Evolutionary conservation across 1,140 invertebrate species (phyloP).

Genomic region (Nymphalis io): DNA sequence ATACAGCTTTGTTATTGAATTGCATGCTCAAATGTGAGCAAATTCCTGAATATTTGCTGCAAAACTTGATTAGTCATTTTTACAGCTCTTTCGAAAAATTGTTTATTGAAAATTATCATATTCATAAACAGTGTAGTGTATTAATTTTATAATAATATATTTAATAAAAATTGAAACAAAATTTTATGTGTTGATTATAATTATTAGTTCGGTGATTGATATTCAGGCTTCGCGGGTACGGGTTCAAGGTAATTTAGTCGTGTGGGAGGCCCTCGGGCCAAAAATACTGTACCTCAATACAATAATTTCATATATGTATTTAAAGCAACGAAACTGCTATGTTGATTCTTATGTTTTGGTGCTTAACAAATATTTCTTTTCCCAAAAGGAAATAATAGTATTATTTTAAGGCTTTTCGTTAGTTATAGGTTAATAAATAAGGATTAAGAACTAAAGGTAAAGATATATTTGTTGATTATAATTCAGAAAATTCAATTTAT

Average conservation of each 20-base stretch:
- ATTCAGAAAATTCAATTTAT: too few relatives aligned
- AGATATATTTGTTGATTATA: too few relatives aligned
- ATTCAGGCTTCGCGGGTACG: slow-evolving; percentile 46
- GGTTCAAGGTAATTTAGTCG: slow-evolving; percentile 50
- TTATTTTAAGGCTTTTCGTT: too few relatives aligned
- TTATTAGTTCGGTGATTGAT: slow-evolving; percentile 46
- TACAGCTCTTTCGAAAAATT: neutral
- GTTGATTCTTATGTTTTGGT: too few relatives aligned
- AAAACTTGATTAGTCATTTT: slow-evolving; percentile 21
- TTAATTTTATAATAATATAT: too few relatives aligned
- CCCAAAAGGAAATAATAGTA: too few relatives aligned
- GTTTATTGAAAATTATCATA: neutral
- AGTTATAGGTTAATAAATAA: too few relatives aligned
- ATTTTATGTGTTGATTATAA: neutral
- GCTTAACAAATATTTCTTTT: too few relatives aligned
- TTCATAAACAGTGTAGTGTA: too few relatives aligned
- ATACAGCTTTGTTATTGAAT: slow-evolving; percentile 40
- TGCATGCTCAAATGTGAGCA: slow-evolving; percentile 17
- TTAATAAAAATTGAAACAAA: neutral
- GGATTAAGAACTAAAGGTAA: too few relatives aligned
- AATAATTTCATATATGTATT: neutral
- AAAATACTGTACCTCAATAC: slow-evolving; percentile 3
- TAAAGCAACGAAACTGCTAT: too few relatives aligned
- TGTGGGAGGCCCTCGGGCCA: slow-evolving; percentile 29
- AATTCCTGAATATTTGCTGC: slow-evolving; percentile 13